Evolutionary conservation across 2,113 vertebrate genomes (phyloP), one percentile per base, ranked within the genome.

Genomic region (Mohoua ochrocephala): DNA sequence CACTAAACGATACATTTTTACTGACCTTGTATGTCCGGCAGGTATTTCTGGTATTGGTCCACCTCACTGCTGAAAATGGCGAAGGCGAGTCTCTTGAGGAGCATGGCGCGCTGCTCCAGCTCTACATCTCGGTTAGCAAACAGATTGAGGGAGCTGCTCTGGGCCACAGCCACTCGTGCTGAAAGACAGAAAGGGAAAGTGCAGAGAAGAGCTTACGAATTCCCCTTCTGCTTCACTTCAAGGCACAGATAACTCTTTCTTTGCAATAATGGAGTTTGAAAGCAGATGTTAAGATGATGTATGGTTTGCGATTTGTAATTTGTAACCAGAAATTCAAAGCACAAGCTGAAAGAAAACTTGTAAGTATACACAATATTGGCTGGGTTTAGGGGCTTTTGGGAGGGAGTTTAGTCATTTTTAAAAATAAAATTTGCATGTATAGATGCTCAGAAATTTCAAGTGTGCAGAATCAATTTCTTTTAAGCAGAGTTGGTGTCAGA

Each of bases 31-130:
- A 99, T 99, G 88, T 99, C 99, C 60, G 98, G 99, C 79, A 99
- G 98, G 95, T 99, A 99, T 79, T 99, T 99, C 98, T 99, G 99
- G 97, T 99, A 99, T 60, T 99, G 99, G 97, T 99, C 99, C 96
- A 99, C 97, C 96, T 99, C 99, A 30, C 99, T 99, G 97, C 99
- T 99, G 76, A 99, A 99, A 93, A 99, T 99, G 82, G 99, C 99
- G 12, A 99, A 99, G 56, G 99, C 99, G 69, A 99, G 95, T 73
- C 99, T 98, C 98, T 99, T 99, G 45, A 99, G 99, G 60, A 99
- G 98, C 99, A 99, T 99, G 14, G 99, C 99, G 31, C 99, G 99
- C 98, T 99, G 99, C 84, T 99, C 99, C 97, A 99, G 98, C 96
- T 99, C 99, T 7, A 94, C 99, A 1, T 99, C 99, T 15, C 99